These are phyloP conservation scores for Sebastes minor DNA, from an alignment of 2,797 vertebrate genomes.

Conservation along the genomic window DNA sequence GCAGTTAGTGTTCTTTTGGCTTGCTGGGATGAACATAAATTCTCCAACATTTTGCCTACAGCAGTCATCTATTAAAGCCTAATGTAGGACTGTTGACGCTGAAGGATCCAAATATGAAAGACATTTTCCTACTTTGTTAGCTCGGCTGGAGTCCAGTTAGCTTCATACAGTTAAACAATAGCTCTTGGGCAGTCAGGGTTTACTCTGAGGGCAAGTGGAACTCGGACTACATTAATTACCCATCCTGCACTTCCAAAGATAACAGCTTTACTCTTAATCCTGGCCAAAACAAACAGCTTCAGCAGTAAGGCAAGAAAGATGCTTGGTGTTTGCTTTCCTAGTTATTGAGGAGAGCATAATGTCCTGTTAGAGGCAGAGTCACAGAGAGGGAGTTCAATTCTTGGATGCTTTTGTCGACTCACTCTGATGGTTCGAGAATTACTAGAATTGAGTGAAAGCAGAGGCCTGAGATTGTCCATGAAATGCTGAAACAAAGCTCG, in stretches of 20 bases:
- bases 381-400: background rate
- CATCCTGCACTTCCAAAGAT: slow-evolving; percentile 60
- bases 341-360: slow-evolving; percentile 24
- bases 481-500: slow-evolving; percentile 30
- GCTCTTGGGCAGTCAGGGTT: slow-evolving; percentile 35
- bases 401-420: background rate
- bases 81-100: background rate
- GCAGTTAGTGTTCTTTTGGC: background rate
- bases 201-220: slow-evolving; percentile 45
- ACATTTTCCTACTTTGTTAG: slow-evolving; percentile 3
- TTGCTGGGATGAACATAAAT: background rate
- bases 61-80: background rate
- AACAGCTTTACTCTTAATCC: slow-evolving; percentile 64
- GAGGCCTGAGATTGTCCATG: background rate
- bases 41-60: background rate
- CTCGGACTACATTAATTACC: slow-evolving; percentile 56
- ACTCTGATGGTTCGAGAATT: slow-evolving; percentile 1
- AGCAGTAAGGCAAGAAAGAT: slow-evolving; percentile 18
- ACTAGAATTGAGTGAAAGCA: slow-evolving; percentile 30
- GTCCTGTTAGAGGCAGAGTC: slow-evolving; percentile 2
- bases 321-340: slow-evolving; percentile 35
- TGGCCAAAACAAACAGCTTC: slow-evolving; percentile 56
- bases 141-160: slow-evolving; percentile 29
- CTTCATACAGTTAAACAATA: slow-evolving; percentile 38
- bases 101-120: slow-evolving; percentile 31